These are phyloP conservation scores for Drosophila dunni DNA, from an alignment of 1,140 invertebrate genomes.

Conservation along the genomic window DNA sequence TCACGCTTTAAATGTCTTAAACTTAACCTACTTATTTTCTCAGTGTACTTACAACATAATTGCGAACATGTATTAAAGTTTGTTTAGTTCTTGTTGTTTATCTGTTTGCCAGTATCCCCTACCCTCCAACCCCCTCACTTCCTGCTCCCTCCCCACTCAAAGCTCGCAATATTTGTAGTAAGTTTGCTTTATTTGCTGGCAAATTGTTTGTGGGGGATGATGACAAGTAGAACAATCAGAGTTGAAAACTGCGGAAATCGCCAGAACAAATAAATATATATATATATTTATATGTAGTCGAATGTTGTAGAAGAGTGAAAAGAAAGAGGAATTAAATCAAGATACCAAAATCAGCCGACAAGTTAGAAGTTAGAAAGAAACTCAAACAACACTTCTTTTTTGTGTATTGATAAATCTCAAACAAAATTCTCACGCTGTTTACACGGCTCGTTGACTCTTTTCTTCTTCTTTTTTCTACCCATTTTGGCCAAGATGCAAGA, in stretches of 20 bases:
- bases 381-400: neutral
- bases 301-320: constrained; percentile 11
- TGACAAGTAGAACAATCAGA: constrained; percentile 72
- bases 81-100: constrained; percentile 34
- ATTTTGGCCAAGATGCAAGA: constrained; percentile 55
- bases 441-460: constrained; percentile 71
- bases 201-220: constrained; percentile 55
- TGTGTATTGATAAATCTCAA: constrained; percentile 67
- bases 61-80: constrained; percentile 53
- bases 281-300: too few species aligned
- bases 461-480: constrained; percentile 67
- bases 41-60: constrained; percentile 42
- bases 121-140: neutral
- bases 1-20: too few species aligned
- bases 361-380: constrained; percentile 2
- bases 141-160: too few species aligned
- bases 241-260: constrained; percentile 74
- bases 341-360: constrained; percentile 20
- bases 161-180: constrained; percentile 41
- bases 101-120: neutral
- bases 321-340: constrained; percentile 44
- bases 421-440: constrained; percentile 78
- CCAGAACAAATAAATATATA: constrained; percentile 57
- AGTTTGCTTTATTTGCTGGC: constrained; percentile 59
- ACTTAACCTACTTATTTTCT: too few species aligned